Base-by-base conservation (phyloP, 2,888 invertebrate genomes). In the Andrena flavipes region DNA sequence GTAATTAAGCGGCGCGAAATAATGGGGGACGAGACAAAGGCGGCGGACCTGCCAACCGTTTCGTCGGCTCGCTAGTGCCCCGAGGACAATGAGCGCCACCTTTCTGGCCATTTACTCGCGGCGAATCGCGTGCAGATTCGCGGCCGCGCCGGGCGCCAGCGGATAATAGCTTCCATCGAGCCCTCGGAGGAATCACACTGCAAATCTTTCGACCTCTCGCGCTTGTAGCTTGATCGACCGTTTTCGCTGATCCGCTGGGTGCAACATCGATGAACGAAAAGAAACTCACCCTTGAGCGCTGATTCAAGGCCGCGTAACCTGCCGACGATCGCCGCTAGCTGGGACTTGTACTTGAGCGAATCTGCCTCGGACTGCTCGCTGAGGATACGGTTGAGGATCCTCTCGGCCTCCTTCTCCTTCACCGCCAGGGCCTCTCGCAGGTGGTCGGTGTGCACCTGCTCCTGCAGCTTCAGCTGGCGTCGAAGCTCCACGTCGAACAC, bases 371-470 rank as follows among this genome's bases (percentile, higher is more conserved):
- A 91, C 87, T 96, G 95, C 87, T 97, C 97, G 87, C 96, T 96
- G 42, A 97, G 93, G 80, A 95, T 95, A 6, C 95, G 95, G 59
- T 95, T 94, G 84, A 94, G 82, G 23, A 82, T 87, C 79, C 92
- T 93, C 94, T 95, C 94, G 91, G 96, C 91, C 93, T 96, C 95
- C 93, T 95, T 93, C 91, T 96, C 94, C 90, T 96, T 94, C 76
- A 95, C 94, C 4, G 94, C 94, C 16, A 99, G 94, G 0, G 96
- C 96, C 89, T 97, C 97, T 60, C 95, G 95, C 80, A 98, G 92
- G 86, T 98, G 96, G 92, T 98, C 98, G 67, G 96, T 95, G 93
- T 99, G 98, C 0, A 98, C 96, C 90, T 98, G 97, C 1, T 97
- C 96, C 91, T 99, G 98, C 70, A 97, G 95, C 92, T 97, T 97